Percentiles rank a stretch among this genome's conserved stretches.
These are phyloP conservation scores for Vireo griseus DNA, from an alignment of 2,797 vertebrate genomes.

Conservation along the genomic window DNA sequence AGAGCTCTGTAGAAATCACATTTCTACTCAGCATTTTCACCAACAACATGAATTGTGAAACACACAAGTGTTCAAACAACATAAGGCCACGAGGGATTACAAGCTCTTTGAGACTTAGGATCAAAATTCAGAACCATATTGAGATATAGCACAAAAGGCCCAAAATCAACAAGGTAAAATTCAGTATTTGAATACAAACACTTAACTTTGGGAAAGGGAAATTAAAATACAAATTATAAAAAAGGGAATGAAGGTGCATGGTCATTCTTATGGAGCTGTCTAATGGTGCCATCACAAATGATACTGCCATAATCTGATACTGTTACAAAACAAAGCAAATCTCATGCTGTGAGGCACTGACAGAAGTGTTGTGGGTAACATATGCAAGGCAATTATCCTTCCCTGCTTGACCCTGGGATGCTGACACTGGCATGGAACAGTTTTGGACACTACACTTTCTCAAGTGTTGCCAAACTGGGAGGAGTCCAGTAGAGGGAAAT, in stretches of 20 bases:
- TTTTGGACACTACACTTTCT: neutral
- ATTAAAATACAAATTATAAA: neutral
- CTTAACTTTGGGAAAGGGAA: neutral
- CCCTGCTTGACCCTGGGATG: neutral
- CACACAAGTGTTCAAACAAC: neutral
- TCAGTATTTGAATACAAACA: neutral
- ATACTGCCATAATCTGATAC: neutral
- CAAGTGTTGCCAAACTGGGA: neutral
- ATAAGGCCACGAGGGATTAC: neutral
- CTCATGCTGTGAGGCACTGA: neutral
- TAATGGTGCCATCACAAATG: neutral
- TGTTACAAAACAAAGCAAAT: neutral
- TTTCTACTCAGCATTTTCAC: neutral
- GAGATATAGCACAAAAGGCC: neutral
- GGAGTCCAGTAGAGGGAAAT: neutral
- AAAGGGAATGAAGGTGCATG: neutral
- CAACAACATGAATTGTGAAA: neutral
- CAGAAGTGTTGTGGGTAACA: neutral
- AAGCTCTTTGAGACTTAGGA: neutral
- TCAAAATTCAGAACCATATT: neutral
- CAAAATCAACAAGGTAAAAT: neutral
- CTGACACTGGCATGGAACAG: neutral
- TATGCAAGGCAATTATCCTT: slow-evolving; percentile 1
- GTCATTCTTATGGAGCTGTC: neutral
- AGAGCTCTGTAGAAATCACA: neutral